These are phyloP conservation scores for Lepas anatifera DNA, from an alignment of 2,888 invertebrate genomes.

Conservation along the genomic window DNA sequence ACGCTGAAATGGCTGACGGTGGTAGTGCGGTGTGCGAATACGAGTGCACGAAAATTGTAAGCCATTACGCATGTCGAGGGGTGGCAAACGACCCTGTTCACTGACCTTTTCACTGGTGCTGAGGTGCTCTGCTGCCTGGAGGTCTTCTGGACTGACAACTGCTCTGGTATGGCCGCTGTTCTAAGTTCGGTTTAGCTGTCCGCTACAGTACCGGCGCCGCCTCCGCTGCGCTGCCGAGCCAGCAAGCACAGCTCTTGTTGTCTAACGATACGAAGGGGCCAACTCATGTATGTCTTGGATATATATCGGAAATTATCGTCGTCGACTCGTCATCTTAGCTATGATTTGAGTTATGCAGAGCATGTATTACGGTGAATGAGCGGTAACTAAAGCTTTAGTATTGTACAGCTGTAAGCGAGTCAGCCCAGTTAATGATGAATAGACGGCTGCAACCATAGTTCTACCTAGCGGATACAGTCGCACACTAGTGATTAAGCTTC, in stretches of 20 bases:
- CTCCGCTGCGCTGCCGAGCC: background rate
- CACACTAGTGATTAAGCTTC: background rate
- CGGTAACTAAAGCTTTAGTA: constrained; percentile 12
- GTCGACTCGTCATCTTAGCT: background rate
- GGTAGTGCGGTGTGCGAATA: no score
- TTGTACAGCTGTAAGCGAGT: constrained; percentile 2
- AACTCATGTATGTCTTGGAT: constrained; percentile 4
- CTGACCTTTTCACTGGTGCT: no score
- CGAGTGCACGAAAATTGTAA: no score
- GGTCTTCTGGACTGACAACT: no score
- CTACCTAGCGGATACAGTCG: background rate
- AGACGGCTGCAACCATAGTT: background rate
- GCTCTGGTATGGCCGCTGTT: background rate
- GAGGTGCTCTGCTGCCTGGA: no score
- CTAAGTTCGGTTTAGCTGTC: background rate
- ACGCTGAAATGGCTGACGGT: no score
- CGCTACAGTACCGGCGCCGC: background rate
- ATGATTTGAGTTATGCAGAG: background rate
- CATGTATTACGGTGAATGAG: background rate
- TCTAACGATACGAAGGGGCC: constrained; percentile 8
- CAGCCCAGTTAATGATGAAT: background rate
- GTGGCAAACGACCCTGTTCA: no score
- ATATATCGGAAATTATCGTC: background rate
- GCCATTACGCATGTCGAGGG: no score
- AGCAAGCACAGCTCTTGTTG: background rate